Percentiles rank a stretch among this genome's conserved stretches.
phyloP scores from a whole-genome alignment of 2,113 vertebrate species.

The Sardina pilchardus region DNA sequence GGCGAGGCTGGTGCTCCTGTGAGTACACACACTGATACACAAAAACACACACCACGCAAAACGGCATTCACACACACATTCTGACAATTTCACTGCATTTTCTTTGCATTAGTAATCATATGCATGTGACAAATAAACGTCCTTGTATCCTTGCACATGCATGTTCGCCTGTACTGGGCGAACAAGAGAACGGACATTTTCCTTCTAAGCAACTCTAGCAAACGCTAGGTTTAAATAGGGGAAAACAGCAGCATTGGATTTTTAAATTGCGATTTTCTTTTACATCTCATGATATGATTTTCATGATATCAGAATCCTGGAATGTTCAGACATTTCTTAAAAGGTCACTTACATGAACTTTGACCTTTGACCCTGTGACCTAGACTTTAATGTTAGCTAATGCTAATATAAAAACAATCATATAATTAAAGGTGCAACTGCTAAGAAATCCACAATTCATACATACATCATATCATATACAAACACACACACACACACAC shows the following conservation, averaged over 20 bases:
- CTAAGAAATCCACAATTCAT: background rate
- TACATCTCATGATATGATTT: background rate
- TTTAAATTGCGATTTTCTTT: background rate
- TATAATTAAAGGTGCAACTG: background rate
- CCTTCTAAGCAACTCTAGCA: too few relatives aligned
- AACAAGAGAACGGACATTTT: too few relatives aligned
- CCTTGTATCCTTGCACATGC: too few relatives aligned
- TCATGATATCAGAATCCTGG: background rate
- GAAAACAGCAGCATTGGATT: too few relatives aligned
- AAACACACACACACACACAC: constrained; percentile 30
- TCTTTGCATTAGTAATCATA: too few relatives aligned
- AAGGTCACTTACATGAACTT: background rate
- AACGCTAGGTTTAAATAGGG: too few relatives aligned
- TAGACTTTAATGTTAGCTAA: background rate
- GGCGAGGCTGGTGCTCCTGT: constrained; percentile 91
- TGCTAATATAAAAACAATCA: background rate
- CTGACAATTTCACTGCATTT: too few relatives aligned
- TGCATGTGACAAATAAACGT: too few relatives aligned
- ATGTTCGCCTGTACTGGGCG: too few relatives aligned
- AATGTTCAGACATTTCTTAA: background rate
- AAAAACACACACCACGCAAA: background rate
- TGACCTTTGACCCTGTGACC: background rate
- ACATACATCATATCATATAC: background rate
- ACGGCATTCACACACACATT: background rate
- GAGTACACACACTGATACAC: constrained; percentile 65